Conservation (phyloP, 2,113 vertebrate species). For the Nipponia nippon region DNA sequence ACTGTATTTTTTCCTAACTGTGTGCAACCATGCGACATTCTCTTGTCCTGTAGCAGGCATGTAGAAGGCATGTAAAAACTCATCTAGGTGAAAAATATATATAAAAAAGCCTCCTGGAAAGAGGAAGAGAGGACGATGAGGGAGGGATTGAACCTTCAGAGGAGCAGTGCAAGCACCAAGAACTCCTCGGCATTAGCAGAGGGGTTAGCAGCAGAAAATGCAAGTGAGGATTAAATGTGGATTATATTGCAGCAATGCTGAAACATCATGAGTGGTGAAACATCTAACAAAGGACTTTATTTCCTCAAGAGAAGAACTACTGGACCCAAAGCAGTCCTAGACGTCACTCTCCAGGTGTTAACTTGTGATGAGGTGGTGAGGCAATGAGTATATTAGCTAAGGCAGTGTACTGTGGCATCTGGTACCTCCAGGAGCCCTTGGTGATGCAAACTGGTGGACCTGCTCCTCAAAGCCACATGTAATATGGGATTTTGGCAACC, state of each 20-base stretch:
- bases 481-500: neutral
- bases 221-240: slow-evolving; percentile 3
- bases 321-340: neutral
- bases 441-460: neutral
- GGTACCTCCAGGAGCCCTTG: neutral
- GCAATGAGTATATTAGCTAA: neutral
- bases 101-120: neutral
- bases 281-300: neutral
- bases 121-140: neutral
- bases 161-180: neutral
- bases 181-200: neutral
- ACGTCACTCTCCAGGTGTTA: neutral
- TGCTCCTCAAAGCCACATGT: neutral
- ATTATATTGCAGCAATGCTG: neutral
- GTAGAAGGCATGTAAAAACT: neutral
- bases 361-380: neutral
- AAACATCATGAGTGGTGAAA: neutral
- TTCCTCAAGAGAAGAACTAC: neutral
- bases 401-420: neutral
- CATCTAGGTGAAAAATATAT: neutral
- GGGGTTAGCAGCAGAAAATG: neutral
- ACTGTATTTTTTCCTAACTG: neutral
- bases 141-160: neutral
- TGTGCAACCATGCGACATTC: neutral
- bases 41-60: neutral